Conservation (phyloP, 2,797 vertebrate species). For the Limnodromus scolopaceus region DNA sequence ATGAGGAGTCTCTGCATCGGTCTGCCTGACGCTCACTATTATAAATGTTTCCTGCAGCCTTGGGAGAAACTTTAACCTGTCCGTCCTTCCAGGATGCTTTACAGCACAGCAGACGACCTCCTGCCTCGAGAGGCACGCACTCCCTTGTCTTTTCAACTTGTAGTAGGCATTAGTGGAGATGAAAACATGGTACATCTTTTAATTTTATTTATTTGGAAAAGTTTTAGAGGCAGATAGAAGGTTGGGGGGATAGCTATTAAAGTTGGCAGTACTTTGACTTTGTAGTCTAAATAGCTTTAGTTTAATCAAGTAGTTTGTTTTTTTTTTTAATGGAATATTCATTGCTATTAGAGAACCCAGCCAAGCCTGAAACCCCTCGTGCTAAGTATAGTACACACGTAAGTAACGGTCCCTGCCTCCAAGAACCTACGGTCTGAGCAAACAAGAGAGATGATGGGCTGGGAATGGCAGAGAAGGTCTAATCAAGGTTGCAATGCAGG, state of each 20-base stretch:
- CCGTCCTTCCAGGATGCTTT: not conserved
- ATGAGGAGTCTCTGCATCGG: not conserved
- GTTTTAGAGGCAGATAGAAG: not conserved
- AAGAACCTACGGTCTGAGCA: not conserved
- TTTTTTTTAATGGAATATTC: not conserved
- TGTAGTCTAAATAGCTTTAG: not conserved
- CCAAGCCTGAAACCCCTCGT: not conserved
- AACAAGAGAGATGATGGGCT: not conserved
- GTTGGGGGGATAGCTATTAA: not conserved
- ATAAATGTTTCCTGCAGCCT: not conserved
- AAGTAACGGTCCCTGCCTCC: not conserved
- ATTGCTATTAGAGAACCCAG: not conserved
- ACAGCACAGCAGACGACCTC: not conserved
- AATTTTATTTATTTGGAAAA: not conserved
- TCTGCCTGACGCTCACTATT: not conserved
- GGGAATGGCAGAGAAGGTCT: not conserved
- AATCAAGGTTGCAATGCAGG: not conserved
- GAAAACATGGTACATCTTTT: not conserved
- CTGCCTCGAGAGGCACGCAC: not conserved
- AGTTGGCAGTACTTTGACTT: not conserved
- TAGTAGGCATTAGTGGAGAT: not conserved
- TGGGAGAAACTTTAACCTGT: not conserved
- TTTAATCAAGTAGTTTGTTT: not conserved
- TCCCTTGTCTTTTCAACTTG: not conserved
- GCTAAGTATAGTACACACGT: not conserved